Base-by-base conservation (phyloP, 1,140 invertebrate species). In the Zaprionus nigranus region DNA sequence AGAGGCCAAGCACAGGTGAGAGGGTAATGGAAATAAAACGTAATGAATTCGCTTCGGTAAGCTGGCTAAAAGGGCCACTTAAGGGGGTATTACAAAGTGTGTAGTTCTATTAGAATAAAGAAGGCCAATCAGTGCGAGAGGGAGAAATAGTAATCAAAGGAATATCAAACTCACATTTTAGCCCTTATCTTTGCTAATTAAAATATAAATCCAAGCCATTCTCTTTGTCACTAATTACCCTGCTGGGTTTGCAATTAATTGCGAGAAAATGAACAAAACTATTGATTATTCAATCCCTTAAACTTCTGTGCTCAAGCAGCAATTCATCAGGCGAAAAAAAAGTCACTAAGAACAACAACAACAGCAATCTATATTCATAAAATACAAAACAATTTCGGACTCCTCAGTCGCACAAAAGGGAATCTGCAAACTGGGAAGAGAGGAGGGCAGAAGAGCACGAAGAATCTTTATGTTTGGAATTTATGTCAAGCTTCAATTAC, bases 311-410 rank as follows among this genome's bases (percentile, higher is more conserved):
- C 38, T 40, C n/a, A 22, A 17, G 17, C 46, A 49, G 46, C 40
- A 46, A 17, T 9, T n/a, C 6, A 40, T 40, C 58, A 54, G 53
- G 51, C 38, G 12, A 28, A 24, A 67, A 49, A 28, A 26, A n/a
- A 30, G 38, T 58, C 51, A 56, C n/a, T 5, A 38, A 70, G 60
- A 43, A 7, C 7, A 17, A 43, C 51, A 75, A 30, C 54, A 56
- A 38, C 7, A 9, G 40, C 60, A 73, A 63, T 69, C 53, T 49
- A 13, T 30, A 59, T 69, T 56, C 26, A 56, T 57, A 38, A 68
- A 79, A 67, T 72, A 60, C 20, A 78, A 81, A 81, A 86, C 64
- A 85, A 82, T 82, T 82, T 79, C 61, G 62, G 65, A 82, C 43
- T 71, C 69, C 79, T 79, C 82, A 69, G 66, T 68, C 54, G 24